Conservation (phyloP, 2,113 vertebrate genomes). For the Odocoileus virginianus region DNA sequence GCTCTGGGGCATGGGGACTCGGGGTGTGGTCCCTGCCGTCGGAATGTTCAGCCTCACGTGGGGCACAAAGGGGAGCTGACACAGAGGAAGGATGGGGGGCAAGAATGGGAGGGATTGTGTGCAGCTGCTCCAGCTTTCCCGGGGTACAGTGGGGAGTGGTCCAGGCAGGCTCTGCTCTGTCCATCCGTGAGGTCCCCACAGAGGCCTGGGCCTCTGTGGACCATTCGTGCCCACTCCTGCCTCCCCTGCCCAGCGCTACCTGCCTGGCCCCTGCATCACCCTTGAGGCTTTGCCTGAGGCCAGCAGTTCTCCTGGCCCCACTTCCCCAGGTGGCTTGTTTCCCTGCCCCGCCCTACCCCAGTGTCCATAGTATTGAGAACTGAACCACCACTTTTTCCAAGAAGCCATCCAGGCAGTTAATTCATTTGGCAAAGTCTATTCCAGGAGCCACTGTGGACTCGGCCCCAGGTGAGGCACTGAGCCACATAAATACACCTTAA, state of each 20-base stretch:
- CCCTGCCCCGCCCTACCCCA: no score
- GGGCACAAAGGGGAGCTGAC: background rate
- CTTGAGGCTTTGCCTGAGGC: background rate
- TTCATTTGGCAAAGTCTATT: background rate
- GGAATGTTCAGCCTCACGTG: background rate
- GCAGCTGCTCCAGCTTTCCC: background rate
- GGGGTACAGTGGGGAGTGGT: no score
- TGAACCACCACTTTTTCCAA: background rate
- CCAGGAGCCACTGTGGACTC: accelerated
- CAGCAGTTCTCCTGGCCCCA: background rate
- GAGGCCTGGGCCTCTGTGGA: background rate
- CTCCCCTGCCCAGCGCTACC: background rate
- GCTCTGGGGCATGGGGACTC: background rate
- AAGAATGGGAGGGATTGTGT: background rate
- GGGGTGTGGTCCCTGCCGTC: background rate
- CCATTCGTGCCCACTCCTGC: background rate
- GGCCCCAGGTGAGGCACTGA: background rate
- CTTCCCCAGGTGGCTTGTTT: background rate
- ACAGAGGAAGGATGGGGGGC: background rate
- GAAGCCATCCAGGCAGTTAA: background rate
- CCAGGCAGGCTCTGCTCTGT: background rate
- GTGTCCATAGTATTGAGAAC: background rate
- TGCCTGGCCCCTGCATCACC: background rate
- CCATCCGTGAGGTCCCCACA: background rate
- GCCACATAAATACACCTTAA: no score